Base-by-base conservation (phyloP, 1,140 invertebrate genomes). In the Caerostris extrusa region DNA sequence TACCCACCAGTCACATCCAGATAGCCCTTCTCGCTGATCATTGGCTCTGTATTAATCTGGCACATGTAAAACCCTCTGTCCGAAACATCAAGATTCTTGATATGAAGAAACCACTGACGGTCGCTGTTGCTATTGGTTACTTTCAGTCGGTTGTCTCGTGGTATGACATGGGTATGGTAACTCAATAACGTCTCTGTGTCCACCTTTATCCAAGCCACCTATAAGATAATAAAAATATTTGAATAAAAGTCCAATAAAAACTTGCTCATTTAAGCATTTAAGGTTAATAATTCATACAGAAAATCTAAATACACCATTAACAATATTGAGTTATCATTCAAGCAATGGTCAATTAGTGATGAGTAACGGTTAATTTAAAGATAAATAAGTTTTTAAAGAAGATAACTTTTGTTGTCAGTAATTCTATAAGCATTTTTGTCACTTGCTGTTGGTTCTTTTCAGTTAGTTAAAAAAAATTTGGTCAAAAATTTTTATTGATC, bases 41-140 rank as follows among this genome's bases (percentile, higher is more conserved):
- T 98, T 14, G 98, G 98, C 95, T 98, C 98, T 1, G 98, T 99
- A 96, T 99, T 99, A 95, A 99, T 98, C 96, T 99, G 98, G 96
- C 98, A 99, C 98, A 99, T 98, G 96, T 99, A 99, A 60, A 98
- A 97, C 55, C 98, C 98, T 94, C 98, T 97, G 96, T 99, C 98
- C 95, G 98, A 98, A 96, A 98, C 97, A 94, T 98, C 97, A 53
- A 99, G 98, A 95, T 98, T 98, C 94, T 97, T 98, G 95, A 99
- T 98, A 96, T 99, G 98, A 95, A 99, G 97, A 96, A 98, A 98
- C 95, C 95, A 95, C n/a, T 95, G 95, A 3, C 94, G 88, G 50
- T 95, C 67, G 4, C 86, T 93, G 57, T 98, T 95, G 93, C 95
- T 95, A 96, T 98, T 98, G n/a, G 98, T 98, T 87, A 98, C 98